phyloP scores from a whole-genome alignment of 2,888 invertebrate genomes.

The Podotricha telesiphe region DNA sequence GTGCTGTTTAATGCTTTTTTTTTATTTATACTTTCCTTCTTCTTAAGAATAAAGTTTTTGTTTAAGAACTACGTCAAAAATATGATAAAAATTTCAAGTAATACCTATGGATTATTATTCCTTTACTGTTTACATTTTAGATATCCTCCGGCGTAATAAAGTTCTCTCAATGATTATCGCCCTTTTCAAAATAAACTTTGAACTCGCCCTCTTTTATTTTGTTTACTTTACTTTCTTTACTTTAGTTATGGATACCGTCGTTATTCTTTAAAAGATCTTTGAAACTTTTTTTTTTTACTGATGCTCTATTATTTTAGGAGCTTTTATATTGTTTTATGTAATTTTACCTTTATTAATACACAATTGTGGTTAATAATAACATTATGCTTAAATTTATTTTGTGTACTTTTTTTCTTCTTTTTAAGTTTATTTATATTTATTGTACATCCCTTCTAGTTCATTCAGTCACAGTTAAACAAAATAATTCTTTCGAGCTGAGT shows the following conservation, averaged over 20 bases:
- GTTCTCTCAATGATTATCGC: slow-evolving; percentile 73
- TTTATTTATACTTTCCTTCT: slow-evolving; percentile 27
- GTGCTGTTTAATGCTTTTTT: slow-evolving; percentile 58
- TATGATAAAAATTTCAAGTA: too few relatives aligned
- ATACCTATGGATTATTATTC: slow-evolving; percentile 52
- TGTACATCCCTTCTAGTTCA: too few relatives aligned
- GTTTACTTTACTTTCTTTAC: slow-evolving; percentile 66
- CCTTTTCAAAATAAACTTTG: slow-evolving; percentile 74
- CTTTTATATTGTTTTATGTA: slow-evolving; percentile 6
- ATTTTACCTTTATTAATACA: neutral
- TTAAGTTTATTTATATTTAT: too few relatives aligned
- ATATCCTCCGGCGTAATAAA: slow-evolving; percentile 63
- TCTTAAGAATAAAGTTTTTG: neutral
- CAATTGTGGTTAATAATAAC: too few relatives aligned
- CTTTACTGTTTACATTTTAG: slow-evolving; percentile 67
- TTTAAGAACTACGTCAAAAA: too few relatives aligned
- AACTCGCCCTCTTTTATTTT: slow-evolving; percentile 70
- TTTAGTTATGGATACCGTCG: slow-evolving; percentile 68
- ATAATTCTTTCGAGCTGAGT: too few relatives aligned
- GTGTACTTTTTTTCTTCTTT: too few relatives aligned
- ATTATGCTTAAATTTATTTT: too few relatives aligned
- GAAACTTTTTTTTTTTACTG: slow-evolving; percentile 54
- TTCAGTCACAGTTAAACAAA: too few relatives aligned
- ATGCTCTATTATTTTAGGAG: slow-evolving; percentile 54
- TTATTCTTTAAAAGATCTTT: slow-evolving; percentile 63